These are phyloP conservation scores for Burhinus bistriatus DNA, from an alignment of 2,113 vertebrate species.

Conservation along the genomic window DNA sequence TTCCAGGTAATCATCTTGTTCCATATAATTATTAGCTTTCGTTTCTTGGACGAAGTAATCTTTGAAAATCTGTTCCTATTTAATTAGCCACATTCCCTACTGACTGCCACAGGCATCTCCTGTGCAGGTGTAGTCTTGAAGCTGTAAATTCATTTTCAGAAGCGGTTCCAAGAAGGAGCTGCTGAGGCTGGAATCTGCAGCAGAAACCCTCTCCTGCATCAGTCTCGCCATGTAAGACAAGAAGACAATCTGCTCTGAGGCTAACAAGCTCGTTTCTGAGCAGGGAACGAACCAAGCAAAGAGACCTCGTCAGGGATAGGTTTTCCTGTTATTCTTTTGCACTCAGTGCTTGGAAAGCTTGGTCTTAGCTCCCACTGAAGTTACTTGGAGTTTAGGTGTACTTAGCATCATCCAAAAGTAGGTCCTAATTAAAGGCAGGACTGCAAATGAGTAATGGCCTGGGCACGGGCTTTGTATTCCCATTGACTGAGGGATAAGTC, in stretches of 20 bases:
- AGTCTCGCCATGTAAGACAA: not conserved
- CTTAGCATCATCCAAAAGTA: not conserved
- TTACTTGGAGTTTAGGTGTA: not conserved
- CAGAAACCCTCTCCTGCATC: not conserved
- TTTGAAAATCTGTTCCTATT: slow-evolving; percentile 53
- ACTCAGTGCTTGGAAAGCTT: not conserved
- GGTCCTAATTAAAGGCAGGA: not conserved
- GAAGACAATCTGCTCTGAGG: not conserved
- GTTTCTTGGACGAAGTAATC: slow-evolving; percentile 52
- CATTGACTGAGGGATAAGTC: not conserved
- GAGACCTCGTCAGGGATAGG: not conserved
- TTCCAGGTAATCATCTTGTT: slow-evolving; percentile 58
- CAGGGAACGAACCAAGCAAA: not conserved
- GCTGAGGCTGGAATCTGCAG: slow-evolving; percentile 15
- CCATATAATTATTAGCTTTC: slow-evolving; percentile 39
- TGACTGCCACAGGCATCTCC: slow-evolving; percentile 57
- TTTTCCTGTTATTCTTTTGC: not conserved
- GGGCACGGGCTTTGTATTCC: not conserved
- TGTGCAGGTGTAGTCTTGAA: slow-evolving; percentile 67
- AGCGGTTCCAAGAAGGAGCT: slow-evolving; percentile 11
- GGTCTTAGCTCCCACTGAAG: not conserved
- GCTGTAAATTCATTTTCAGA: slow-evolving; percentile 34
- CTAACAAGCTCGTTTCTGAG: not conserved
- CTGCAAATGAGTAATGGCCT: not conserved
- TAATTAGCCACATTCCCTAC: slow-evolving; percentile 64